Conservation (phyloP, 2,797 vertebrate genomes). For the Varecia variegata region DNA sequence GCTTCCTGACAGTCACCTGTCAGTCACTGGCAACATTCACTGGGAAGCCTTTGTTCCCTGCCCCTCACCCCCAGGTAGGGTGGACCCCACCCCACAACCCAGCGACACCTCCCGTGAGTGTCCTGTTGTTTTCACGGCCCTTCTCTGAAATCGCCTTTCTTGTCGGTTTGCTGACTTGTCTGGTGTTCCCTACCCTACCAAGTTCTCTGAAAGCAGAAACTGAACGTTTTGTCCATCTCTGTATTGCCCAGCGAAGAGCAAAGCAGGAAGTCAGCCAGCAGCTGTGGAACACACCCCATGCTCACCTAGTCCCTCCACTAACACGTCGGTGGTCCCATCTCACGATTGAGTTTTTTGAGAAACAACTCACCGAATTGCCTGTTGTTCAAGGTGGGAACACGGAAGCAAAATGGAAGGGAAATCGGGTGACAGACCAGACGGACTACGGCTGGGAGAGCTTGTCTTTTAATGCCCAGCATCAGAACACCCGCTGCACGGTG, state of each 20-base stretch:
- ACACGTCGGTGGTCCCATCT: not conserved
- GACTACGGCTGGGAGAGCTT: not conserved
- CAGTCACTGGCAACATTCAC: not conserved
- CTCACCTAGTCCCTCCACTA: not conserved
- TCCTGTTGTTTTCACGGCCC: not conserved
- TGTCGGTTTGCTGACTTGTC: not conserved
- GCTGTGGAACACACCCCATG: not conserved
- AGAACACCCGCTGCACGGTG: not conserved
- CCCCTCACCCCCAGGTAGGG: not conserved
- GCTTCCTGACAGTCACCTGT: not conserved
- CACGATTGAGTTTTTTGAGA: not conserved
- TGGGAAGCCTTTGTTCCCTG: not conserved
- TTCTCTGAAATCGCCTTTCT: not conserved
- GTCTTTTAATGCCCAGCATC: not conserved
- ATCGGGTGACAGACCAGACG: not conserved
- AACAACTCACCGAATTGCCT: not conserved
- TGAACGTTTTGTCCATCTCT: not conserved
- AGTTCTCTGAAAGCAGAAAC: not conserved
- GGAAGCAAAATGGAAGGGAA: not conserved
- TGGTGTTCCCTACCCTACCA: not conserved
- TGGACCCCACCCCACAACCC: not conserved
- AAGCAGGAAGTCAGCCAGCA: not conserved
- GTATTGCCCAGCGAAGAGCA: not conserved
- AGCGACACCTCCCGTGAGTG: no score
- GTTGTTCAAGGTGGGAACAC: not conserved